These are phyloP conservation scores for Pterocles gutturalis DNA, from an alignment of 2,113 vertebrate species.

Conservation along the genomic window DNA sequence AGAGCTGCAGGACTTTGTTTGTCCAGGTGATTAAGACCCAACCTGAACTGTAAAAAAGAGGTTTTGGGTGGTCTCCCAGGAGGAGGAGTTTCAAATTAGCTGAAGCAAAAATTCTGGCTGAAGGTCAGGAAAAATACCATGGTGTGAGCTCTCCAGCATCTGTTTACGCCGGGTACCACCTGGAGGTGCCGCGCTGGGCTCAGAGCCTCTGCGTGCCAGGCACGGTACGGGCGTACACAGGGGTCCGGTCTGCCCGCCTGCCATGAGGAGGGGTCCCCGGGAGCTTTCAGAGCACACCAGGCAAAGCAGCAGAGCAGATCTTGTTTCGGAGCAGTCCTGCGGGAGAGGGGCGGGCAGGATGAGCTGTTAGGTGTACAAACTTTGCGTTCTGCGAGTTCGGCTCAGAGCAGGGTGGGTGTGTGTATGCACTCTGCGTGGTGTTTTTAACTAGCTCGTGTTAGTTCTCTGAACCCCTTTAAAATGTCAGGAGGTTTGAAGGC, in stretches of 20 bases:
- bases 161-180: not conserved
- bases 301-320: not conserved
- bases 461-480: not conserved
- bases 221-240: fast-evolving
- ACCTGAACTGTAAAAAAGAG: not conserved
- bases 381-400: not conserved
- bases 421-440: not conserved
- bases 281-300: not conserved
- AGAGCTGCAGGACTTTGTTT: not conserved
- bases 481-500: not conserved
- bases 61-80: not conserved
- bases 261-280: not conserved
- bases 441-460: not conserved
- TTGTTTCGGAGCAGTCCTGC: not conserved
- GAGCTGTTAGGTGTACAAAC: not conserved
- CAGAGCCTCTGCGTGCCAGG: not conserved
- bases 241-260: not conserved
- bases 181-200: not conserved
- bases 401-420: not conserved
- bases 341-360: not conserved
- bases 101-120: not conserved
- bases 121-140: not conserved
- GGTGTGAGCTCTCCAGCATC: fast-evolving
- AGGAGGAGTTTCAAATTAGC: not conserved
- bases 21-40: not conserved